Percentiles rank a stretch among this genome's conserved stretches.
phyloP scores from a whole-genome alignment of 2,113 vertebrate genomes.

The Malurus cyaneus region DNA sequence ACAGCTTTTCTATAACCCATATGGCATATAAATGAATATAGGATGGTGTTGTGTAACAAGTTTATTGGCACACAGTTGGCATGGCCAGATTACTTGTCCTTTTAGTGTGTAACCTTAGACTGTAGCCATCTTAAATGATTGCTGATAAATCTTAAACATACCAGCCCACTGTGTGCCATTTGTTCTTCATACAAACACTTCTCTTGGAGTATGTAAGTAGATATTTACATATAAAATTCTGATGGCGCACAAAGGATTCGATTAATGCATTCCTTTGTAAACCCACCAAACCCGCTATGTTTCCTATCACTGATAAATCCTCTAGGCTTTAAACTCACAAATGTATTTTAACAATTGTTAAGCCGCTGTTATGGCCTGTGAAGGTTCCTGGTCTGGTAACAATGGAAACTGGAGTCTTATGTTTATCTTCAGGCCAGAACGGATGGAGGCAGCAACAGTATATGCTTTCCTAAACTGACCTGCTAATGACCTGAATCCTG shows the following conservation, averaged over 20 bases:
- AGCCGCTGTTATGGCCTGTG: conserved; percentile 23
- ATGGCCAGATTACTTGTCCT: conserved; percentile 5
- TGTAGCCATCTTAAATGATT: background rate
- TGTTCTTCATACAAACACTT: background rate
- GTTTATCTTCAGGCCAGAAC: conserved; percentile 62
- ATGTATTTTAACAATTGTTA: conserved; percentile 55
- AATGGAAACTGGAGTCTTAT: conserved; percentile 55
- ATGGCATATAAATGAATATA: conserved; percentile 36
- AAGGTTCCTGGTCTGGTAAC: conserved; percentile 36
- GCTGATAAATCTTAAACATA: background rate
- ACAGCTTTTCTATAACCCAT: conserved; percentile 26
- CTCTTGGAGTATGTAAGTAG: background rate
- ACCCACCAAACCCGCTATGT: background rate
- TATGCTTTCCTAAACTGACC: conserved; percentile 66
- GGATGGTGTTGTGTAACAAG: background rate
- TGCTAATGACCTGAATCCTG: conserved; percentile 69
- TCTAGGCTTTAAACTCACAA: conserved; percentile 37
- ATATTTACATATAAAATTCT: conserved; percentile 37
- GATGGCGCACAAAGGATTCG: background rate
- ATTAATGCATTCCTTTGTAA: conserved; percentile 21
- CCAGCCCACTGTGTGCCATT: background rate
- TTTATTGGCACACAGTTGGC: conserved; percentile 39
- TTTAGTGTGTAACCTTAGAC: conserved; percentile 45
- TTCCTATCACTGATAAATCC: conserved; percentile 17
- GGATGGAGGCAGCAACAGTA: conserved; percentile 57